Evolutionary conservation across 2,888 invertebrate genomes (phyloP), one percentile per base, ranked within the genome.

Genomic region (Zonitis immaculata): DNA sequence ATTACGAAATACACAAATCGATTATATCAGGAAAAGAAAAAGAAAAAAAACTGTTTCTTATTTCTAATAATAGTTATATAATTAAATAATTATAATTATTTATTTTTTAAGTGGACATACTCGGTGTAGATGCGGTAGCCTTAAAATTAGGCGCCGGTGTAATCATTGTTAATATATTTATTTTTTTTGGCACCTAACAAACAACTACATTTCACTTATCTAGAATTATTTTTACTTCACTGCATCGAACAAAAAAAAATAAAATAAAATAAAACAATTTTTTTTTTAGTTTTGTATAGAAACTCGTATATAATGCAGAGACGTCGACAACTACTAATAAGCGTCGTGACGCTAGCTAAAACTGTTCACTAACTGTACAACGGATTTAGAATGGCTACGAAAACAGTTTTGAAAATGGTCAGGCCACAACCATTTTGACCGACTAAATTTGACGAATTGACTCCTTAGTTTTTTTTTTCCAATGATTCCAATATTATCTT

Each of bases 101-200:
- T 22, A 22, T 22, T 22, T 4, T 4, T 35, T 16, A 8, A 9
- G 8, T 35, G 20, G 20, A 61, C 69, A 44, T 87, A 87, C 87
- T 87, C 85, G 86, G 80, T 65, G 82, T 82, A 58, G 85, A 80
- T 67, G 89, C 85, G 72, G 85, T 87, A 68, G 90, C 90, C 79
- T 89, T 90, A 81, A 90, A 91, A 74, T 85, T 88, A 65, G 90
- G 90, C 65, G 84, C 57, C 16, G 69, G 69, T 0, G 68, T 59
- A 25, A 64, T 66, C 68, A 68, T 68, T 39, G 49, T 57, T 27
- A 39, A n/a, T 9, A 6, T 30, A 30, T 30, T 52, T 22, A 7
- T 25, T 20, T 32, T 45, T 45, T 46, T 48, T 42, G 48, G 27
- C 30, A 54, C 39, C 48, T 44, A 47, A 35, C 12, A 49, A 49